Base-by-base conservation (phyloP, 2,113 vertebrate genomes). In the Marmota flaviventris region DNA sequence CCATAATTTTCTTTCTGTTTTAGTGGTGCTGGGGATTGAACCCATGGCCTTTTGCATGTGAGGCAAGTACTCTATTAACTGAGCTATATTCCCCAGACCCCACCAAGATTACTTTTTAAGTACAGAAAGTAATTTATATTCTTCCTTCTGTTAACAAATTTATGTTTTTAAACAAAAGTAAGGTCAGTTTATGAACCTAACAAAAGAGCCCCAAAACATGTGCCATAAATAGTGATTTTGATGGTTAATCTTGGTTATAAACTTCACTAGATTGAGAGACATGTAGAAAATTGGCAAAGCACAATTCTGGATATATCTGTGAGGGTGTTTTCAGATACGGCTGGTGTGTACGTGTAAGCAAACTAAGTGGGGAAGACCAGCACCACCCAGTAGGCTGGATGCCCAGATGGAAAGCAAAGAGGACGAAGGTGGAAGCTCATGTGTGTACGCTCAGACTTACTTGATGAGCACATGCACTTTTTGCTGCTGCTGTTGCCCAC, bases 101-200 rank as follows among this genome's bases (percentile, higher is more conserved):
- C 20, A 77, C n/a, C 22, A 63, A 69, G 12, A 53, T 42, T 63
- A 63, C n/a, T 73, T 70, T 76, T 56, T 61, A 87, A 91, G 86
- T 70, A n/a, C 45, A 76, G 27, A 81, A 78, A 48, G 6, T 25
- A 70, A 2, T 72, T 45, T 24, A 85, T 53, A 83, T 72, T 79
- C 48, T 86, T 4, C 48, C 16, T 48, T 89, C 58, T 75, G 9
- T 51, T 75, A 82, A 37, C 39, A 78, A 51, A 67, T 58, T 82
- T 39, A 81, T 89, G 20, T 32, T 78, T 87, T 79, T 18, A 83
- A 83, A 56, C 83, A 56, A 88, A 85, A 96, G 12, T 8, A 85
- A 96, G 12, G 8, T 34, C 13, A 72, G 13, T 5, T 88, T 61
- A 65, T 53, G 18, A 86, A 85, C 29, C 32, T 79, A 73, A 79